Conservation (phyloP, 2,888 invertebrate species). For the Drosophila colorata region DNA sequence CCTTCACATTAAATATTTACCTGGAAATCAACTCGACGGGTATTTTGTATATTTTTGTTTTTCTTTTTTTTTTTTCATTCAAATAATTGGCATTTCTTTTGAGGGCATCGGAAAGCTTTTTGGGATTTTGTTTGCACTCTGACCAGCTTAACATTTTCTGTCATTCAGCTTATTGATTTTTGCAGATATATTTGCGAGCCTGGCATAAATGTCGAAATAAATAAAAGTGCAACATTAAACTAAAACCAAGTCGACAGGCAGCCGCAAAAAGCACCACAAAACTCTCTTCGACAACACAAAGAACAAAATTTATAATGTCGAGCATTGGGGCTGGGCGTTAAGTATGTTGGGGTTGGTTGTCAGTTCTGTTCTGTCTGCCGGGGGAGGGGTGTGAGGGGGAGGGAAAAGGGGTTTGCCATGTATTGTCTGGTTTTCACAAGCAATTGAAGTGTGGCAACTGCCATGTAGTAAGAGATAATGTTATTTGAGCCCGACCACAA, state of each 20-base stretch:
- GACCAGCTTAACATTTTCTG: slow-evolving; percentile 52
- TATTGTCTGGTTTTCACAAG: slow-evolving; percentile 61
- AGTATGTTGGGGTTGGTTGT: slow-evolving; percentile 10
- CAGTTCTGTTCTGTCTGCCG: slow-evolving; percentile 7
- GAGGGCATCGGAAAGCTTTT: slow-evolving; percentile 49
- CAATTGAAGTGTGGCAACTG: slow-evolving; percentile 69
- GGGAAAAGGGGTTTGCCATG: slow-evolving; percentile 22
- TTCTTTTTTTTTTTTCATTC: slow-evolving; percentile 15
- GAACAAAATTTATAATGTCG: slow-evolving; percentile 48
- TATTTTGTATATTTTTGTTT: slow-evolving; percentile 23
- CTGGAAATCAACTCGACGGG: slow-evolving; percentile 10
- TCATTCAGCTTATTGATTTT: slow-evolving; percentile 42
- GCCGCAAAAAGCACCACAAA: slow-evolving; percentile 45
- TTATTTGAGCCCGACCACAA: slow-evolving; percentile 52
- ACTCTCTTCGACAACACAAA: slow-evolving; percentile 33
- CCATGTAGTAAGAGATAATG: slow-evolving; percentile 64
- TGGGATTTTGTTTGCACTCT: slow-evolving; percentile 51
- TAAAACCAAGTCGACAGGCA: slow-evolving; percentile 59
- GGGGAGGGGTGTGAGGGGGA: slow-evolving; percentile 2
- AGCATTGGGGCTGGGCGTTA: slow-evolving; percentile 32
- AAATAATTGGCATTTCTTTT: slow-evolving; percentile 56
- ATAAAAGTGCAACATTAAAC: slow-evolving; percentile 68
- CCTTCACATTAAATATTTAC: not conserved
- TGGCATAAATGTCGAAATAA: slow-evolving; percentile 63
- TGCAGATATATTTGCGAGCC: slow-evolving; percentile 27